Evolutionary conservation across 2,113 vertebrate species (phyloP).

Genomic region (Eurypyga helias): DNA sequence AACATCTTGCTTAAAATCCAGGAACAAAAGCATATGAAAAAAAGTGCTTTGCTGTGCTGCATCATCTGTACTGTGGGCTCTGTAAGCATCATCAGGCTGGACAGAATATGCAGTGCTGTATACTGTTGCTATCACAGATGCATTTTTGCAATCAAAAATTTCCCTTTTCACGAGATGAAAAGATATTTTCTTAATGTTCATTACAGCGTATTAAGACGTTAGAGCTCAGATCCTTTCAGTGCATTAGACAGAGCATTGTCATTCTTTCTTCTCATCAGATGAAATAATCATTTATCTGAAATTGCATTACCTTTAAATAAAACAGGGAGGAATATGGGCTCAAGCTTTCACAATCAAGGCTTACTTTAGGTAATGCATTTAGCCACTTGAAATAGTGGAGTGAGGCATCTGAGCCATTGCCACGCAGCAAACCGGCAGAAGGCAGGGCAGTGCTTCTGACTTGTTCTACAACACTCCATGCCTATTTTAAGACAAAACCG

Average conservation of each 20-base stretch:
- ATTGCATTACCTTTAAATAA: slow-evolving; percentile 50
- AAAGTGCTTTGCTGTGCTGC: not conserved
- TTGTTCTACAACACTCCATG: not conserved
- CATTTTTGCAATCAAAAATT: slow-evolving; percentile 5
- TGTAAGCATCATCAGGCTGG: not conserved
- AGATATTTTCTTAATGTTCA: slow-evolving; percentile 51
- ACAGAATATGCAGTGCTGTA: not conserved
- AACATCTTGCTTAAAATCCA: slow-evolving; percentile 8
- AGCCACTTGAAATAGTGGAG: slow-evolving; percentile 46
- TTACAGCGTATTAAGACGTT: slow-evolving; percentile 26
- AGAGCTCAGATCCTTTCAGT: slow-evolving; percentile 19
- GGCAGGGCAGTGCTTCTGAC: not conserved
- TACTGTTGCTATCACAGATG: not conserved
- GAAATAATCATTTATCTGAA: slow-evolving; percentile 56
- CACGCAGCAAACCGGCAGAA: not conserved
- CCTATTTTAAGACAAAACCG: not conserved
- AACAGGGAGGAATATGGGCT: slow-evolving; percentile 23
- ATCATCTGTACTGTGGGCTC: not conserved
- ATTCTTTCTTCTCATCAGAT: slow-evolving; percentile 27
- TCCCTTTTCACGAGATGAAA: slow-evolving; percentile 27
- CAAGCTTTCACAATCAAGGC: slow-evolving; percentile 38
- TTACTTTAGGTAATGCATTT: slow-evolving; percentile 59
- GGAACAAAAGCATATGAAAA: not conserved
- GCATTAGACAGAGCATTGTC: slow-evolving; percentile 9
- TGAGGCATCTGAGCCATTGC: slow-evolving; percentile 12